These are phyloP conservation scores for Drosophila peninsularis DNA, from an alignment of 2,888 invertebrate genomes.

Conservation along the genomic window DNA sequence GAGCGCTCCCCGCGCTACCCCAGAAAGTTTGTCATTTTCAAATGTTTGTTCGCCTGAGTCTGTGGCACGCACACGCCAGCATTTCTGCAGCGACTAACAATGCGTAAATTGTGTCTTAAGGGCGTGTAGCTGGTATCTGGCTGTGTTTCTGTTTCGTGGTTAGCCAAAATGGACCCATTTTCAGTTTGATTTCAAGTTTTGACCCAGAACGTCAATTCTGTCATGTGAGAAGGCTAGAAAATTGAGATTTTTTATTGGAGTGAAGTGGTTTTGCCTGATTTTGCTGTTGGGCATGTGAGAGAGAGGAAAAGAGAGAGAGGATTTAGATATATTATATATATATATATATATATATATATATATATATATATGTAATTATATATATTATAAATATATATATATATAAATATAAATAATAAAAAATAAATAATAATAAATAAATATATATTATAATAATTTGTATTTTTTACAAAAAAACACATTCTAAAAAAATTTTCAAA, in stretches of 20 bases:
- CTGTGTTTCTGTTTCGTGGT: conserved; percentile 50
- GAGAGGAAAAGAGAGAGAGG: neutral
- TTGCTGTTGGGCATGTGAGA: neutral
- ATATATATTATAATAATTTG: too few species aligned
- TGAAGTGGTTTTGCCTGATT: neutral
- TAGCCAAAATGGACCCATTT: conserved; percentile 14
- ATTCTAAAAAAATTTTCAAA: too few species aligned
- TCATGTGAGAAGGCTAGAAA: conserved; percentile 13
- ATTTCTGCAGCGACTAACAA: conserved; percentile 58
- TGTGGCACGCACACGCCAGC: conserved; percentile 27
- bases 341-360: too few species aligned
- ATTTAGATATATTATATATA: too few species aligned
- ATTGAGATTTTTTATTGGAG: conserved; percentile 6
- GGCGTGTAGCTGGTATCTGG: conserved; percentile 61
- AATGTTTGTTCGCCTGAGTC: conserved; percentile 52
- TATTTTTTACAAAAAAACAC: too few species aligned
- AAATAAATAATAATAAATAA: too few species aligned
- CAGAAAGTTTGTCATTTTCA: conserved; percentile 66
- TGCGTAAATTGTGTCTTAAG: conserved; percentile 65
- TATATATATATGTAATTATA: too few species aligned
- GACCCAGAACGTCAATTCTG: conserved; percentile 16
- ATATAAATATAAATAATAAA: too few species aligned
- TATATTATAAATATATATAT: too few species aligned
- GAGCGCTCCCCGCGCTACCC: neutral
- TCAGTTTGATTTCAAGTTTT: conserved; percentile 15